Evolutionary conservation across 1,140 invertebrate species (phyloP), one percentile per base, ranked within the genome.

Genomic region (Achroia grisella): DNA sequence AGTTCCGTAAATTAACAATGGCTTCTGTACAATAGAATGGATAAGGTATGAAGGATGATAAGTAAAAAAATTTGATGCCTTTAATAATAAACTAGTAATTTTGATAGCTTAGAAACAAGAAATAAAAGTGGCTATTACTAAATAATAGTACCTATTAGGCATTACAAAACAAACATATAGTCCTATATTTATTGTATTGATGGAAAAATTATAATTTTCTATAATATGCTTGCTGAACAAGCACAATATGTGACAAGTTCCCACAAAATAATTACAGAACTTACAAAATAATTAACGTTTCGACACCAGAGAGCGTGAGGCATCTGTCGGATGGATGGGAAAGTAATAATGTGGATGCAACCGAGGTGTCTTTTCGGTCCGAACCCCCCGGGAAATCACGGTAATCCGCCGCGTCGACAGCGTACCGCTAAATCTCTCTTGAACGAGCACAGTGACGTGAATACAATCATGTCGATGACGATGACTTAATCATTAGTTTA

Each of bases 311-410:
- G 17, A 23, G 17, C 17, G 17, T 6, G 6, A 17, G 55, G 48
- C 51, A 60, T 51, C 59, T 59, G 57, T 59, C 50, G 46, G 29
- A 27, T 34, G 31, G 32, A 57, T 57, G 45, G 62, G 49, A 69
- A 73, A 73, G 71, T 69, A 73, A 73, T 73, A 71, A 60, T 47
- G 59, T 42, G 56, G 58, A 69, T 71, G 66, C 60, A 56, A 56
- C 51, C 44, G 60, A 78, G 75, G 78, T 82, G 78, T 82, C 78
- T 73, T 70, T 70, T 66, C 60, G 63, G 74, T 81, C 71, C 69
- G 66, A 70, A 58, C 65, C 77, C 75, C 75, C 52, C 69, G 75
- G 77, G 77, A 81, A 81, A 81, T 81, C 77, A 77, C 73, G 62
- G 78, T 82, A 82, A 82, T 73, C 78, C 70, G 63, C 55, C 58